phyloP scores from a whole-genome alignment of 2,113 vertebrate species.

The Hippocampus abdominalis region DNA sequence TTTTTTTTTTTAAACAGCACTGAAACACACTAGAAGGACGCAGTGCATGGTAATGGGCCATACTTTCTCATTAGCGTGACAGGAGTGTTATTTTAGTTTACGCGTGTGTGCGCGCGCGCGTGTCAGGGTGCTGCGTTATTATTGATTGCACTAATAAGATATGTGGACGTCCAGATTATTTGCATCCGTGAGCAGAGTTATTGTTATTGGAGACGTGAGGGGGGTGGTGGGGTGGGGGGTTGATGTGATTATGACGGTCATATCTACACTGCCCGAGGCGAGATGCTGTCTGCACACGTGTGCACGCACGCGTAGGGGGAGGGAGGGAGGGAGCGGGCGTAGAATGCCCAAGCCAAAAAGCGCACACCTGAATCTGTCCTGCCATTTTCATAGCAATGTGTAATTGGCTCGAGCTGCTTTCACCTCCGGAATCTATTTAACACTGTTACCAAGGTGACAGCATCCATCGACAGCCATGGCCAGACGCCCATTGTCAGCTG shows the following conservation, averaged over 20 bases:
- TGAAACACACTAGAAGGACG: constrained; percentile 15
- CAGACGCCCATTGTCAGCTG: constrained; percentile 46
- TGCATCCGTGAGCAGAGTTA: constrained; percentile 74
- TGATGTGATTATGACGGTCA: constrained; percentile 70
- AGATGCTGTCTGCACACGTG: constrained; percentile 53
- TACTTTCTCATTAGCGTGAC: constrained; percentile 71
- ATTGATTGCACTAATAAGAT: constrained; percentile 77
- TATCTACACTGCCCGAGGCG: constrained; percentile 62
- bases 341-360: neutral
- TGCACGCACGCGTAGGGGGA: constrained; percentile 8
- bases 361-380: constrained; percentile 30
- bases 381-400: constrained; percentile 57
- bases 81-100: constrained; percentile 47
- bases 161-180: constrained; percentile 72
- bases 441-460: constrained; percentile 71
- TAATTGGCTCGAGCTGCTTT: constrained; percentile 65
- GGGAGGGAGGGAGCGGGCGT: neutral
- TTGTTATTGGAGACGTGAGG: constrained; percentile 60
- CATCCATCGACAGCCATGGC: constrained; percentile 50
- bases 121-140: constrained; percentile 55
- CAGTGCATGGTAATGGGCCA: constrained; percentile 43
- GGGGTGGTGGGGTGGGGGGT: constrained; percentile 23
- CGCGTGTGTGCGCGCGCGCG: constrained; percentile 11
- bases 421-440: constrained; percentile 68
- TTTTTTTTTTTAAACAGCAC: neutral